Base-by-base conservation (phyloP, 2,888 invertebrate genomes). In the Bhutanitis thaidina region DNA sequence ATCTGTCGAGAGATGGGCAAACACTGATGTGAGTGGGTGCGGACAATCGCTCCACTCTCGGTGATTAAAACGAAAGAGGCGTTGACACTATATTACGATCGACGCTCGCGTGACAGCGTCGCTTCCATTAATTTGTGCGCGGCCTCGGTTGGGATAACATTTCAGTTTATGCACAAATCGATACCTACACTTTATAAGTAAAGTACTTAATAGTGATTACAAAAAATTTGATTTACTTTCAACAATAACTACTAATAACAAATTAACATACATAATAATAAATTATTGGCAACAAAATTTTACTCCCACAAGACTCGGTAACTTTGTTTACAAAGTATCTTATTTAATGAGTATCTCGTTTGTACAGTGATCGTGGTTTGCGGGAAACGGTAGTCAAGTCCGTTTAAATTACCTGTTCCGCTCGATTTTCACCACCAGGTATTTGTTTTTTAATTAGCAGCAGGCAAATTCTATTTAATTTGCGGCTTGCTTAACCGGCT, bases 1-100 rank as follows among this genome's bases (percentile, higher is more conserved):
- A 75, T 73, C 72, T 75, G 70, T 76, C 63, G 77, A 85, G 85
- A 78, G 83, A 74, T 77, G 70, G 71, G 80, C 74, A 87, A 86
- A 88, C 87, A 86, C 60, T 64, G 70, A 68, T 65, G 68, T 62
- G 76, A 82, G 78, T 77, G 80, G 77, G 72, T 64, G 72, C 78
- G 76, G 76, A 82, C 87, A 81, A 83, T 81, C 80, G 77, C 74
- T 68, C 77, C 80, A 86, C 87, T 88, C 83, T 79, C 81, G 70
- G 83, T 89, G 86, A 89, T 89, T 88, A 89, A 89, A 86, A 71
- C 73, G 76, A 74, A 76, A 86, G 80, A 83, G 83, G 73, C 78
- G 80, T 81, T 82, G 85, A 86, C 86, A 85, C 81, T 80, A 81
- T 82, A 86, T 85, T 81, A 82, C 78, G 80, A 81, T 71, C 76